Base-by-base conservation (phyloP, 2,113 vertebrate genomes). In the Pterocles gutturalis region DNA sequence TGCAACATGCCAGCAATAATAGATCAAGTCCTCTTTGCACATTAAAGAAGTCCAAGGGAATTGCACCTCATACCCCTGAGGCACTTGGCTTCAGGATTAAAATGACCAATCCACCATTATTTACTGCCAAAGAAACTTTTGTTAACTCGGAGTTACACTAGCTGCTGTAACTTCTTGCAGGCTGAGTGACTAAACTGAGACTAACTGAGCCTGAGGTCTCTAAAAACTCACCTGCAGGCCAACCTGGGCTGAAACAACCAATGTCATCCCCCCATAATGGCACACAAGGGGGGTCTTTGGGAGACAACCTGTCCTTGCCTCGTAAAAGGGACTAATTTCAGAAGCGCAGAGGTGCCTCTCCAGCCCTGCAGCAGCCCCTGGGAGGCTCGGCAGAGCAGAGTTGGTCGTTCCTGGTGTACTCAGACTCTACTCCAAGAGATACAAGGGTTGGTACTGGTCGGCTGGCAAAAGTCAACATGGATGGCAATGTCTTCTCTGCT, bases 181-280 rank as follows among this genome's bases (percentile, higher is more conserved):
- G 34, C n/a, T 46, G 31, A 77, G 58, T 1, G 2, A 87, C 43
- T 70, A 29, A 77, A 87, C 21, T 13, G 55, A 81, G 67, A 24
- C 24, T 54, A 65, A 24, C 33, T 15, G 53, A 85, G 36, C 45
- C 48, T 0, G 0, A 55, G 10, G 25, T 54, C 61, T 41, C 73
- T 29, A 6, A 76, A 95, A 91, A 67, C 29, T 21, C 65, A 85
- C 22, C 38, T 1, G 2, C 1, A 5, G 45, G 58, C 29, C 64
- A 89, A 0, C 9, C 31, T 46, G 24, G 21, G 10, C 43, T 64
- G 28, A 73, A 82, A n/a, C 38, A 58, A 62, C 14, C 43, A 65
- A 33, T 0, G 0, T 21, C 46, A 46, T 46, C 17, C 17, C 45
- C 46, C 38, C 2, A 0, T 4, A 15, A 54, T n/a, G 21, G 70